Evolutionary conservation across 1,140 invertebrate species (phyloP).

Genomic region (Doryteuthis pealeii): DNA sequence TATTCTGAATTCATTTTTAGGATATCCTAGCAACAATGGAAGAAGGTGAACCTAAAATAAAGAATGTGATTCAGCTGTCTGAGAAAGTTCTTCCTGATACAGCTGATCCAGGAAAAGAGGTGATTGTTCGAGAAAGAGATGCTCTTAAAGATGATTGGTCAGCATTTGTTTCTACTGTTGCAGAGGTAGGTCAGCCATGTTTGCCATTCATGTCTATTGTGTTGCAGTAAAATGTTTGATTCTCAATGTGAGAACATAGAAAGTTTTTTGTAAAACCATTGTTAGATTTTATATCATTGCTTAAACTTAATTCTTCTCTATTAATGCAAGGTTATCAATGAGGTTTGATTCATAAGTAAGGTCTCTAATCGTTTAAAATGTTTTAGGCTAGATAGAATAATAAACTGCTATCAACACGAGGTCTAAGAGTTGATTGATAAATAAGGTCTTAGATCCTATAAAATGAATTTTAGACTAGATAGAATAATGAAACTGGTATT

Average conservation of each 20-base stretch:
- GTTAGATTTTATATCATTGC: too few species aligned
- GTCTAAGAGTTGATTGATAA: too few species aligned
- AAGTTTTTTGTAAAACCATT: neutral
- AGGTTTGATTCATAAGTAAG: too few species aligned
- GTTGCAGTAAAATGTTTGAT: neutral
- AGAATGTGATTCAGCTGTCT: constrained; percentile 76
- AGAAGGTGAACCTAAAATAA: constrained; percentile 83
- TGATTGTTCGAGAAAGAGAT: constrained; percentile 67
- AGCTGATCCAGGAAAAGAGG: constrained; percentile 78
- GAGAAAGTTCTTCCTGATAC: constrained; percentile 90
- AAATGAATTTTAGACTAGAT: too few species aligned
- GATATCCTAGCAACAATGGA: constrained; percentile 70
- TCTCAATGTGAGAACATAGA: neutral
- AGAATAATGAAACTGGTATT: too few species aligned
- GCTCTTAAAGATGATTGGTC: constrained; percentile 51
- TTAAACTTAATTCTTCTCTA: too few species aligned
- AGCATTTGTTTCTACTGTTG: constrained; percentile 48
- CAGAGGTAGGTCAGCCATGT: constrained; percentile 35
- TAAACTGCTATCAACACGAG: too few species aligned
- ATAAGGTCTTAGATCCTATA: too few species aligned
- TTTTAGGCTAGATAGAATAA: too few species aligned
- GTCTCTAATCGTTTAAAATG: too few species aligned
- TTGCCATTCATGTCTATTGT: neutral
- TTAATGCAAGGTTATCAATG: too few species aligned
- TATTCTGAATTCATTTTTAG: constrained; percentile 49